phyloP scores from a whole-genome alignment of 2,888 invertebrate species.

The Drosophila recens region DNA sequence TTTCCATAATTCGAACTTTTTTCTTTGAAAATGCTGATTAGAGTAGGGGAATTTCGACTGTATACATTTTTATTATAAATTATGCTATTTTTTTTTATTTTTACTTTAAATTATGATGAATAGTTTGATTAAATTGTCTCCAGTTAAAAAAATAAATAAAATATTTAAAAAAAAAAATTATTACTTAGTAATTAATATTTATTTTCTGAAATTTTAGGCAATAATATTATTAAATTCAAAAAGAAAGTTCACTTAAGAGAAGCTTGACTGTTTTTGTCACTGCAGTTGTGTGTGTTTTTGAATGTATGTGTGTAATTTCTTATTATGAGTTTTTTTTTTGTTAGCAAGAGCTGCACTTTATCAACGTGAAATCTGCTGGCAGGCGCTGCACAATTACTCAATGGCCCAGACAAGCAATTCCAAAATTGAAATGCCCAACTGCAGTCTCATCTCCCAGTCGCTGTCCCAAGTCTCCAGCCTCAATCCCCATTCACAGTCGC shows the following conservation, averaged over 20 bases:
- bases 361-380: conserved; percentile 76
- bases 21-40: too few relatives aligned
- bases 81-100: too few relatives aligned
- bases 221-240: too few relatives aligned
- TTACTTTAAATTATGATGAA: too few relatives aligned
- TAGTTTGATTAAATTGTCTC: too few relatives aligned
- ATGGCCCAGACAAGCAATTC: conserved; percentile 62
- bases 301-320: conserved; percentile 65
- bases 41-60: too few relatives aligned
- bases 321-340: conserved; percentile 67
- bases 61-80: too few relatives aligned
- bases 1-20: too few relatives aligned
- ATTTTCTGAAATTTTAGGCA: too few relatives aligned
- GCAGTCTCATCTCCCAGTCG: conserved; percentile 27
- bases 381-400: conserved; percentile 79
- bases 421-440: conserved; percentile 55
- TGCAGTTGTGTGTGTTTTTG: conserved; percentile 30
- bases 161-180: too few relatives aligned
- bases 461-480: conserved; percentile 10
- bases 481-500: conserved; percentile 24
- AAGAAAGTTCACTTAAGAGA: neutral
- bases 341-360: conserved; percentile 66
- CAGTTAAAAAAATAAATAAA: too few relatives aligned
- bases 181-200: too few relatives aligned
- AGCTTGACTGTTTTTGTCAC: conserved; percentile 7